These are phyloP conservation scores for Nesogale talazaci DNA, from an alignment of 2,113 vertebrate genomes.

Conservation along the genomic window DNA sequence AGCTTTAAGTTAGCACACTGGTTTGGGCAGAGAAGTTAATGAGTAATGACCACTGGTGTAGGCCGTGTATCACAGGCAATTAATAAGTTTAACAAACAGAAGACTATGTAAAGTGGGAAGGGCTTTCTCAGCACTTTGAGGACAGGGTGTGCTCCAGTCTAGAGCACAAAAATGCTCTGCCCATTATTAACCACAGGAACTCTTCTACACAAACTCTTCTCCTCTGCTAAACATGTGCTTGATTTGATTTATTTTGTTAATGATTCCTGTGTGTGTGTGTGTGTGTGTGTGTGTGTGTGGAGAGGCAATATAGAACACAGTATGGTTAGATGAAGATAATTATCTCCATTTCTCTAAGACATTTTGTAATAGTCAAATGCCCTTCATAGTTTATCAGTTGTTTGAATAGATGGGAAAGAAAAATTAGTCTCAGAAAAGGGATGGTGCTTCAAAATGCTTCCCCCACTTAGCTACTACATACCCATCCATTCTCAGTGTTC, in stretches of 20 bases:
- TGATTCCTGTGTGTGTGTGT: background rate
- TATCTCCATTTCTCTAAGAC: background rate
- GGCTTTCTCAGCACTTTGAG: background rate
- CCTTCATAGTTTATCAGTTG: background rate
- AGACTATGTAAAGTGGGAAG: background rate
- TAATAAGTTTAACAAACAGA: constrained; percentile 62
- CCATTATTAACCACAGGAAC: background rate
- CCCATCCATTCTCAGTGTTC: background rate
- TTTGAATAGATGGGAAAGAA: background rate
- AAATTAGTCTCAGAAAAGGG: background rate
- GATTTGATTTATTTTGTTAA: background rate
- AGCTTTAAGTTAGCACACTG: constrained; percentile 56
- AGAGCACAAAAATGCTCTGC: background rate
- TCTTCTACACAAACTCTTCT: background rate
- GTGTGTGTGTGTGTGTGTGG: too few relatives aligned
- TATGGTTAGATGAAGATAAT: background rate
- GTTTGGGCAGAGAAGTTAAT: constrained; percentile 74
- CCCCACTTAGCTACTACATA: background rate
- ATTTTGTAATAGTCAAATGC: background rate
- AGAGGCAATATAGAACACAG: background rate
- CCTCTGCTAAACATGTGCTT: background rate
- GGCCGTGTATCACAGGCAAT: constrained; percentile 55
- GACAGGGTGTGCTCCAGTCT: background rate
- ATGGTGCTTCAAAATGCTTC: too few relatives aligned
- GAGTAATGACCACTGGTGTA: constrained; percentile 69